These are phyloP conservation scores for Ophion ventricosus DNA, from an alignment of 2,888 invertebrate species.

Conservation along the genomic window DNA sequence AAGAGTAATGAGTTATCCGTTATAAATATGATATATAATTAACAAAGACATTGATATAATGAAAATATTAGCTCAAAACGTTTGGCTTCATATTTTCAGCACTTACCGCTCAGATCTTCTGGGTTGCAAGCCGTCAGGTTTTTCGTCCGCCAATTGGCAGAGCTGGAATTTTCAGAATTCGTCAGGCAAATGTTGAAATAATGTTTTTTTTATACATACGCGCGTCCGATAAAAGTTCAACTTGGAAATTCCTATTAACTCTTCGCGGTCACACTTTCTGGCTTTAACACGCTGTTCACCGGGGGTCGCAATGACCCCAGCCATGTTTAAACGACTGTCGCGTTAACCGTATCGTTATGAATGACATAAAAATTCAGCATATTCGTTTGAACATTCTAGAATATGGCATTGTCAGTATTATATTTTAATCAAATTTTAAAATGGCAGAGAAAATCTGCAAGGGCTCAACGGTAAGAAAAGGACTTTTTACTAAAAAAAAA, in stretches of 20 bases:
- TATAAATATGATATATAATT: slow-evolving; percentile 30
- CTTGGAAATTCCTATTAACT: not conserved
- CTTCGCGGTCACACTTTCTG: no score
- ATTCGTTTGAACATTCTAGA: no score
- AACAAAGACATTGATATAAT: not conserved
- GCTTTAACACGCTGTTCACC: no score
- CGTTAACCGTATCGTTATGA: no score
- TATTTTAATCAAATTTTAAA: no score
- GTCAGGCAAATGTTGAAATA: not conserved
- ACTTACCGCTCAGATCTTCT: slow-evolving; percentile 74
- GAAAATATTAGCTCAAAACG: not conserved
- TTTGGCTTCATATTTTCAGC: not conserved
- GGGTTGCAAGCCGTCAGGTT: slow-evolving; percentile 69
- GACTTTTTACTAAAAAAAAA: no score
- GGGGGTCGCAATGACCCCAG: no score
- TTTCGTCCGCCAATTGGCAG: slow-evolving; percentile 70
- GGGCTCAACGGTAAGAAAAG: no score
- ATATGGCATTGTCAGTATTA: no score
- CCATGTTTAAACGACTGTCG: no score
- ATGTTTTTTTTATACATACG: not conserved
- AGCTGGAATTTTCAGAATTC: slow-evolving; percentile 46
- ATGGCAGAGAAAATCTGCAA: no score
- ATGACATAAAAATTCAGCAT: no score
- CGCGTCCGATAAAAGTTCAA: not conserved
- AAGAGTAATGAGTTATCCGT: slow-evolving; percentile 65